Conservation (phyloP, 2,113 vertebrate species). For the Oreotrochilus melanogaster region DNA sequence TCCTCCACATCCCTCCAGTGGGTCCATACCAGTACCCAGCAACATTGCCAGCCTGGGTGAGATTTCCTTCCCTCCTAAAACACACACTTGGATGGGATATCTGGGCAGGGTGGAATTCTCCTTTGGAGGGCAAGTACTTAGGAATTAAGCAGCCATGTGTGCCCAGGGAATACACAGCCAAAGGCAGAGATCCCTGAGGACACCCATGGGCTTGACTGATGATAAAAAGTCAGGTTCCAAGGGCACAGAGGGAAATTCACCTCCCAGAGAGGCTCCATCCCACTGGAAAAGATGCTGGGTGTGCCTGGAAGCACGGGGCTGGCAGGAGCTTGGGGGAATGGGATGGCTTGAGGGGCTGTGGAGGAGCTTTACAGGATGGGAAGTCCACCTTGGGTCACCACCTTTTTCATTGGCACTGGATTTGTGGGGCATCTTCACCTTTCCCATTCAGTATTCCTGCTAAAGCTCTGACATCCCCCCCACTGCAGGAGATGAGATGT, state of each 20-base stretch:
- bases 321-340: neutral
- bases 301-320: neutral
- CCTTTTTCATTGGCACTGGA: neutral
- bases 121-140: neutral
- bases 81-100: neutral
- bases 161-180: neutral
- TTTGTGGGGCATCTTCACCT: neutral
- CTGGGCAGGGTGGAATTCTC: neutral
- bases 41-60: neutral
- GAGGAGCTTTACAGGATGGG: neutral
- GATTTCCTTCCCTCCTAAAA: neutral
- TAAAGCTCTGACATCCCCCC: neutral
- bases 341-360: neutral
- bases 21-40: neutral
- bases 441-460: neutral
- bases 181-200: rapidly evolving
- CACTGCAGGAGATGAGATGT: neutral
- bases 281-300: neutral
- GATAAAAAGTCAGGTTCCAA: neutral
- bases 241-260: neutral
- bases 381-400: neutral
- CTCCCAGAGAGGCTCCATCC: neutral
- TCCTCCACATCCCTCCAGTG: neutral
- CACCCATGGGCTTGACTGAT: neutral
- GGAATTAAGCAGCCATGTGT: neutral